Evolutionary conservation across 2,113 vertebrate species (phyloP).

Genomic region (Xyliphius kryptos): DNA sequence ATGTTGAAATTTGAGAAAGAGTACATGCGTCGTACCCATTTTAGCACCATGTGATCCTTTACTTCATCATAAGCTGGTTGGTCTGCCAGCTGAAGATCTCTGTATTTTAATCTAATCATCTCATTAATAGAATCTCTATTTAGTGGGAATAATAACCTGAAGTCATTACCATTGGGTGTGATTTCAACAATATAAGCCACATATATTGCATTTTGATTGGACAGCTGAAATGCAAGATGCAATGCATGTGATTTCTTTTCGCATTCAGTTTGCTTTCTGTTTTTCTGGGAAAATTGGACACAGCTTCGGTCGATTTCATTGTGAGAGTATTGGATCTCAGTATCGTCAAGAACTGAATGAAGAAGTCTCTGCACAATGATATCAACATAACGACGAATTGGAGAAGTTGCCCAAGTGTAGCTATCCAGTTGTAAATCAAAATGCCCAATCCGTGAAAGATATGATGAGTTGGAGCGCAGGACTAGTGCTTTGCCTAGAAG

Average conservation of each 20-base stretch:
- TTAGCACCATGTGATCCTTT: constrained; percentile 45
- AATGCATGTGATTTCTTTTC: constrained; percentile 55
- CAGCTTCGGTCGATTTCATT: constrained; percentile 15
- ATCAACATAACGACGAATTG: constrained; percentile 80
- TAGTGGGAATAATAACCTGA: constrained; percentile 65
- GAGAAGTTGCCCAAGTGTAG: constrained; percentile 83
- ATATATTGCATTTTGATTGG: constrained; percentile 56
- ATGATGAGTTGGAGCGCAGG: constrained; percentile 12
- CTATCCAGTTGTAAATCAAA: constrained; percentile 65
- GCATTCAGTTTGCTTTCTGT: constrained; percentile 40
- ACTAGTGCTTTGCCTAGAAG: constrained; percentile 17
- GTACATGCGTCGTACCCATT: constrained; percentile 68
- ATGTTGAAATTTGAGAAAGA: constrained; percentile 38
- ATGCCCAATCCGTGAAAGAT: constrained; percentile 55
- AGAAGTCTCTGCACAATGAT: constrained; percentile 78
- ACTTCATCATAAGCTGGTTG: constrained; percentile 48
- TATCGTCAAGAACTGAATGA: constrained; percentile 31
- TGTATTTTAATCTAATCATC: constrained; percentile 50
- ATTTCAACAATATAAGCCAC: constrained; percentile 60
- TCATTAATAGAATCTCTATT: constrained; percentile 56
- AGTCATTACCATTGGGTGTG: constrained; percentile 42
- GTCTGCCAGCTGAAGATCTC: constrained; percentile 62
- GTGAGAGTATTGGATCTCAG: constrained; percentile 18
- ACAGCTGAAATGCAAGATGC: constrained; percentile 59
- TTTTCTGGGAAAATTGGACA: constrained; percentile 59